phyloP scores from a whole-genome alignment of 2,113 vertebrate species.

The Phodopus roborovskii region DNA sequence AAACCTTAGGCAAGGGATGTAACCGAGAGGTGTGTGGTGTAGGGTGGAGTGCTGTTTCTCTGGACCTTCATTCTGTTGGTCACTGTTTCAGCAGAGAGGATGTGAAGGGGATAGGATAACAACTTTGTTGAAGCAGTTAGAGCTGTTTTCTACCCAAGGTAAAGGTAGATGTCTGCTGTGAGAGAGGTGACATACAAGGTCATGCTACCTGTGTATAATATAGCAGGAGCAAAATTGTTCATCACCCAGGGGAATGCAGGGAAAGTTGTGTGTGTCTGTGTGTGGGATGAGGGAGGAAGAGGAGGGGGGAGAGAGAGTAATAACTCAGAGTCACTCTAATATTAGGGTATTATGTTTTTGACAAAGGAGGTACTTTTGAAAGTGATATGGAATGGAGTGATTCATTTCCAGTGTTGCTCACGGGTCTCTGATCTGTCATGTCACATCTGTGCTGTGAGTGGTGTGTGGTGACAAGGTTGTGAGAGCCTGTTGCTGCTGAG shows the following conservation, averaged over 20 bases:
- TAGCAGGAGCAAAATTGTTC: neutral
- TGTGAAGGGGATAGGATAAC: neutral
- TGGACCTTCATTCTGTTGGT: neutral
- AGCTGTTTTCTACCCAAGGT: neutral
- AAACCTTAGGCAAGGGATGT: neutral
- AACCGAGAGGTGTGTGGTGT: neutral
- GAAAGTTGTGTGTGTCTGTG: neutral
- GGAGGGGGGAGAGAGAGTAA: neutral
- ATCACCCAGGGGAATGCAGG: neutral
- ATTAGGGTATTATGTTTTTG: neutral
- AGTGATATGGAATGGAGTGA: neutral
- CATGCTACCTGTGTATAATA: neutral
- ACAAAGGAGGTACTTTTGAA: constrained; percentile 27
- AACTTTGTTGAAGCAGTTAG: neutral
- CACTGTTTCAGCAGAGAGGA: neutral
- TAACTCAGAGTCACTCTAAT: neutral
- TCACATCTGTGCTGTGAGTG: neutral
- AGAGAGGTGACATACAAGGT: neutral
- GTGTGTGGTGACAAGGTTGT: neutral
- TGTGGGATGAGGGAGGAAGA: neutral
- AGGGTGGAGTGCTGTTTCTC: neutral
- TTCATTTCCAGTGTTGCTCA: neutral
- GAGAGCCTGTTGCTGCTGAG: neutral
- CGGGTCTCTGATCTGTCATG: neutral
- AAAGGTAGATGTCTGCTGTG: neutral